Evolutionary conservation across 2,113 vertebrate genomes (phyloP).

Genomic region (Clarias batrachus): DNA sequence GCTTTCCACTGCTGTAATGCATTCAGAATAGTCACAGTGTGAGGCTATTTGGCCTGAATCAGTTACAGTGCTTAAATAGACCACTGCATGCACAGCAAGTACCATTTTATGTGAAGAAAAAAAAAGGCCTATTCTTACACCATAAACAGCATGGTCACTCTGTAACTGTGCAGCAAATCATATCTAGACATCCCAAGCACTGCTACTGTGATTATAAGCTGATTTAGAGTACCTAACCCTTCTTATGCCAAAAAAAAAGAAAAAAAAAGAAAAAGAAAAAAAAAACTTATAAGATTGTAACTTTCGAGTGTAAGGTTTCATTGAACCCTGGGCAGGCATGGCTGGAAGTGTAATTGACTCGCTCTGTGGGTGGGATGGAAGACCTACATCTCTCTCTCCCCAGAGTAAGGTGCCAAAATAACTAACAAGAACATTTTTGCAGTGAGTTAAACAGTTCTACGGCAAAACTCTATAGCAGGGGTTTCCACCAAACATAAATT

Average conservation of each 20-base stretch:
- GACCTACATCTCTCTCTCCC: neutral
- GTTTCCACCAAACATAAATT: neutral
- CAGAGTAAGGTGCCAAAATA: neutral
- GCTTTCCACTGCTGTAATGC: slow-evolving; percentile 6
- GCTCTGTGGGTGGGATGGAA: neutral
- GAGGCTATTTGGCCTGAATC: slow-evolving; percentile 19
- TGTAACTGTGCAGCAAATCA: neutral
- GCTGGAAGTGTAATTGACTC: slow-evolving; percentile 5
- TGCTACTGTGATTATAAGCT: neutral
- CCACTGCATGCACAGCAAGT: neutral
- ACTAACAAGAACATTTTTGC: neutral
- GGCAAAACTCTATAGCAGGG: neutral
- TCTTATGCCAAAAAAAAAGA: neutral
- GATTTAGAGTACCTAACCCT: neutral
- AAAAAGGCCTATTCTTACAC: neutral
- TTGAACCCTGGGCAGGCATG: neutral
- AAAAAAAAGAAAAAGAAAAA: too few species aligned
- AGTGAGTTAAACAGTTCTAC: neutral
- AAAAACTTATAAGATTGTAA: neutral
- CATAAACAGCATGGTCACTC: slow-evolving; percentile 5
- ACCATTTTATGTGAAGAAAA: neutral
- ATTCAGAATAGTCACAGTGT: slow-evolving; percentile 22
- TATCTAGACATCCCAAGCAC: neutral
- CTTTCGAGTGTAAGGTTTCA: neutral
- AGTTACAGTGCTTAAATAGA: slow-evolving; percentile 13